Conservation (phyloP, 2,113 vertebrate genomes). For the Pelmatolapia mariae region DNA sequence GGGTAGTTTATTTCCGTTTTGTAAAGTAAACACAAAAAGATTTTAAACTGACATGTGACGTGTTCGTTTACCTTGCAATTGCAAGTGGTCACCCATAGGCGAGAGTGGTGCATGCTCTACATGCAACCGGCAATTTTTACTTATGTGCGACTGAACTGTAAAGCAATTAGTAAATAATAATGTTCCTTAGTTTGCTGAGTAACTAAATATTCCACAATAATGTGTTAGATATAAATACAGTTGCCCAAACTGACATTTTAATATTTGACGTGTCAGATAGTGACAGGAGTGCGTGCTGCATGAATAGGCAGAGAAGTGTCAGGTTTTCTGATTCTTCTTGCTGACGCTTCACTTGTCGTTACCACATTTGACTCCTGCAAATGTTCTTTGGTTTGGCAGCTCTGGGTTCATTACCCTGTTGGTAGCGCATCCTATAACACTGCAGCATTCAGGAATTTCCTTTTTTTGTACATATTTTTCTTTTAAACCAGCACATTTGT, state of each 20-base stretch:
- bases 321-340: not conserved
- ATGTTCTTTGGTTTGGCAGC: not conserved
- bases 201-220: not conserved
- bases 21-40: not conserved
- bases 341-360: not conserved
- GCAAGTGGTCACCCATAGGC: not conserved
- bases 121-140: not conserved
- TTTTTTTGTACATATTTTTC: not conserved
- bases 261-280: not conserved
- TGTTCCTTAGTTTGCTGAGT: not conserved
- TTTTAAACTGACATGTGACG: not conserved
- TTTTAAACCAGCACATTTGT: not conserved
- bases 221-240: not conserved
- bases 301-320: not conserved
- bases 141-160: not conserved
- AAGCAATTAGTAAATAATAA: not conserved
- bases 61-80: not conserved
- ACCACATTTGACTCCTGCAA: not conserved
- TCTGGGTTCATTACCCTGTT: not conserved
- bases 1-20: not conserved
- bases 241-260: not conserved
- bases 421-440: fast-evolving
- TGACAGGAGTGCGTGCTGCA: not conserved
- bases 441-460: not conserved
- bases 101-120: not conserved